A percentile compares a stretch with the other conserved stretches of the same genome.
These are phyloP conservation scores for Hybognathus amarus DNA, from an alignment of 2,797 vertebrate genomes.

Conservation along the genomic window DNA sequence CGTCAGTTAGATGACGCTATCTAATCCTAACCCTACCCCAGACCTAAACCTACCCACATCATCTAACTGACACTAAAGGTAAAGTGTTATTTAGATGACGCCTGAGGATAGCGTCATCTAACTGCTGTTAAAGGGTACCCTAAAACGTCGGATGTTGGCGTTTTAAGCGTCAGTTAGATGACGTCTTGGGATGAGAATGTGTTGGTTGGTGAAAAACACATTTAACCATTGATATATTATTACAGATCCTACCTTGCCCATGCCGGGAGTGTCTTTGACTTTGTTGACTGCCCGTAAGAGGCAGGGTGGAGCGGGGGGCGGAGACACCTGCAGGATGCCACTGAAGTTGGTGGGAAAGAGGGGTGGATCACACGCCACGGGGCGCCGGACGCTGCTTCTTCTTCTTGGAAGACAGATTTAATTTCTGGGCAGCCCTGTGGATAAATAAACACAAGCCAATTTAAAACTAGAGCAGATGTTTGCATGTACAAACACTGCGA, in stretches of 20 bases:
- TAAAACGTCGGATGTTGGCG: too few relatives aligned
- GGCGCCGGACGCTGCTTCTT: constrained; percentile 88
- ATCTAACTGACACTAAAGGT: too few relatives aligned
- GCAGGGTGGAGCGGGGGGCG: constrained; percentile 94
- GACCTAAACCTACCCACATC: too few relatives aligned
- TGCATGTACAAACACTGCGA: background rate
- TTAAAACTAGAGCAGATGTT: constrained; percentile 29
- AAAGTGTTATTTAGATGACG: too few relatives aligned
- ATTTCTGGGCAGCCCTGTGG: constrained; percentile 93
- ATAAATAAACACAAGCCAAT: constrained; percentile 24
- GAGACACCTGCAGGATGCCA: constrained; percentile 84
- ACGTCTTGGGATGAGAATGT: too few relatives aligned
- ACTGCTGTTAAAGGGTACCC: too few relatives aligned
- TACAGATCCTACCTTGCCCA: constrained; percentile 87
- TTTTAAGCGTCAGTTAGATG: too few relatives aligned
- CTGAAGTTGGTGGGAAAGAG: constrained; percentile 95
- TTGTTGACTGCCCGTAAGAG: constrained; percentile 93
- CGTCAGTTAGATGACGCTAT: too few relatives aligned
- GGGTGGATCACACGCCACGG: constrained; percentile 82
- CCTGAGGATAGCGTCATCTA: too few relatives aligned
- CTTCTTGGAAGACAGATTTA: constrained; percentile 94
- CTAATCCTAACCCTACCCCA: too few relatives aligned
- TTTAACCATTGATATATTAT: background rate
- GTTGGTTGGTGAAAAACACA: background rate
- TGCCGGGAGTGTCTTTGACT: constrained; percentile 94